Evolutionary conservation across 2,888 invertebrate species (phyloP), one percentile per base, ranked within the genome.

Genomic region (Acanthosoma haemorrhoidale): DNA sequence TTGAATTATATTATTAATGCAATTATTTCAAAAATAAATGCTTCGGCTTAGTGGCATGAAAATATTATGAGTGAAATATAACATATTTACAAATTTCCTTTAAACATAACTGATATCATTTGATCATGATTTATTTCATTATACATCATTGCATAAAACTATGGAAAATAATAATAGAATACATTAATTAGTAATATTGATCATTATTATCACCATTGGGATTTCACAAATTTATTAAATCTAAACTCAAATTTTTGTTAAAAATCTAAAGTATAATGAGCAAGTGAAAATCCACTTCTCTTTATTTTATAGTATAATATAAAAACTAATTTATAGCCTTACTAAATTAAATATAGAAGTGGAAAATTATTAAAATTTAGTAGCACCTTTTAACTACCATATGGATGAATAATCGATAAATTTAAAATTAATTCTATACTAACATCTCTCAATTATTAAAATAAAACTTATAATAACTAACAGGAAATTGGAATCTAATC

Each of bases 111-210:
- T 39, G 38, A 21, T 41, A 43, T 43, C 18, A 51, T 66, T 66
- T 66, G 66, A 66, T 66, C 66, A 66, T 66, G 31, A 66, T 66
- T 43, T 2, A 66, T 66, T 66, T 66, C 43, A 66, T 66, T 66
- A 51, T 51, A 66, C 29, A 43, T 66, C 66, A 34, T 66, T 66
- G 66, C 43, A 29, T 66, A 66, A 51, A 51, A 63, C 39, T 63
- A 63, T 63, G 16, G 16, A 66, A 66, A 31, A 41, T 66, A 31
- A 34, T 66, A 43, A 21, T 18, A 43, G 18, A 43, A 43, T 21
- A 43, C 18, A 43, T 43, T 43, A 18, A 43, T 43, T 21, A 43
- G 21, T 43, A 21, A 41, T 18, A 41, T 18, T 41, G 16, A 39
- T 41, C 18, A 43, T 43, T 21, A 43, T 43, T 43, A 43, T 43